Conservation (phyloP, 2,113 vertebrate species). For the Siniperca knerii region DNA sequence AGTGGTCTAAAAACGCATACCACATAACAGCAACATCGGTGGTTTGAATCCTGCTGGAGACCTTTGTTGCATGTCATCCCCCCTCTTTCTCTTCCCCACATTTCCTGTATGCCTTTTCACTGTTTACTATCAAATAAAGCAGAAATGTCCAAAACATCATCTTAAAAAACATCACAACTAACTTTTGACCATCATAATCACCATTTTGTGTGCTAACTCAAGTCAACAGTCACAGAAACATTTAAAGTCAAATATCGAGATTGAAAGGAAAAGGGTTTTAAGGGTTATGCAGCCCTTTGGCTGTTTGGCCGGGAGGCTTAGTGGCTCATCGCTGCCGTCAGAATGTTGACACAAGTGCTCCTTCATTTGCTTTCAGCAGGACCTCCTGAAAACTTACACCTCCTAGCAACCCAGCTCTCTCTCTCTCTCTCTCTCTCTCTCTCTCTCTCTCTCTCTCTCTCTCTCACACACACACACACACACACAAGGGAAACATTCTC, state of each 20-base stretch:
- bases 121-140: not conserved
- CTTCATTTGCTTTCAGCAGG: slow-evolving; percentile 83
- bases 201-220: not conserved
- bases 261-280: slow-evolving; percentile 9
- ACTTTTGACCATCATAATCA: not conserved
- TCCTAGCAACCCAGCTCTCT: slow-evolving; percentile 70
- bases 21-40: not conserved
- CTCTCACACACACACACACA: slow-evolving; percentile 32
- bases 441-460: not conserved
- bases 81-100: not conserved
- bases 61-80: slow-evolving; percentile 10
- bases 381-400: slow-evolving; percentile 80
- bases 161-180: slow-evolving; percentile 8
- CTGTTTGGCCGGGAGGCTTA: slow-evolving; percentile 60
- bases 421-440: not conserved
- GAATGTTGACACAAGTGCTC: slow-evolving; percentile 80
- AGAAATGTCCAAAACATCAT: not conserved
- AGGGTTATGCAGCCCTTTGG: slow-evolving; percentile 56
- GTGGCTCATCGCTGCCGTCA: slow-evolving; percentile 69
- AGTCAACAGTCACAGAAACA: not conserved
- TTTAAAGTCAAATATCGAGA: not conserved
- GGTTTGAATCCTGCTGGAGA: not conserved
- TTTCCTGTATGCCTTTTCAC: slow-evolving; percentile 16
- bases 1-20: not conserved
- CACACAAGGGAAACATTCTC: slow-evolving; percentile 70